Evolutionary conservation across 1,140 invertebrate genomes (phyloP), one percentile per base, ranked within the genome.

Genomic region (Drosophila biarmipes): DNA sequence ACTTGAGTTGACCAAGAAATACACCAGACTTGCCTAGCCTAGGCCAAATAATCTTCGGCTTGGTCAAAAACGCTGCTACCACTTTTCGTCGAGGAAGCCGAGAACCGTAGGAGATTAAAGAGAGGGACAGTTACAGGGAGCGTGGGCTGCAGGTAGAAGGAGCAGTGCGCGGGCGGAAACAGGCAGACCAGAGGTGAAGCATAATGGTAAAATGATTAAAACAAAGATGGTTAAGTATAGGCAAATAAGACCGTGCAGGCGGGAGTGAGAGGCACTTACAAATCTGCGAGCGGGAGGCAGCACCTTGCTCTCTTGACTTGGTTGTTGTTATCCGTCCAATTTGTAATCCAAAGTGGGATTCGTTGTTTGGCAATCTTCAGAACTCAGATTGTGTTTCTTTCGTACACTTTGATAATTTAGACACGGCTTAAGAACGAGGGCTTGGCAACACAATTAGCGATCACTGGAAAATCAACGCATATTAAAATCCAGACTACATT

Each of bases 71-170:
- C 3, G 24, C 24, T 24, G 5, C 5, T 24, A 24, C 24, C 5
- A 5, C 0, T 53, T 38, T 15, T n/a, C n/a, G n/a, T n/a, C 11
- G 24, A 31, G 15, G 15, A 42, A 24, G 53, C 52, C 34, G 27
- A 40, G 29, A 34, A 58, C 35, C 21, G 61, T 40, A 58, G 62
- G 40, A 42, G 24, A 73, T 35, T 35, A n/a, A n/a, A n/a, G n/a
- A n/a, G 38, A 37, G 17, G 40, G 40, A 76, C 14, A 52, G 52
- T 58, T 31, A 34, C 21, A 40, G 14, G 42, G 35, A 58, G 58
- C 37, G 58, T 58, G 35, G 68, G 68, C 76, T 73, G 73, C 77
- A 80, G 62, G 59, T 79, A 80, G 69, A 79, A 24, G 35, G 54
- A 54, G 34, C 55, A 56, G 56, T 56, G 37, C 24, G 5, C 24